Base-by-base conservation (phyloP, 2,888 invertebrate species). In the Cyrtodaria siliqua region DNA sequence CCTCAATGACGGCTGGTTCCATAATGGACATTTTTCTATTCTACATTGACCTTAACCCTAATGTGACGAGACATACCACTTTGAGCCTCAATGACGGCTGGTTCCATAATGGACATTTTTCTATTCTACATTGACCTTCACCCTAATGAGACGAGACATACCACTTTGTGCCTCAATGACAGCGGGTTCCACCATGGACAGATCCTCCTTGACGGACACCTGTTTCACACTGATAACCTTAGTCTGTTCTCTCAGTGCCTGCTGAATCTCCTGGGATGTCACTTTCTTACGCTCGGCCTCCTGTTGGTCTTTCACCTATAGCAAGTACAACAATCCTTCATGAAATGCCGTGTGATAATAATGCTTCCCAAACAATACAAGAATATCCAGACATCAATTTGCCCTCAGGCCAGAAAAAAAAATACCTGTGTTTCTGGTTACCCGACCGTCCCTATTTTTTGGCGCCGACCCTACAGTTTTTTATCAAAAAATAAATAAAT, bases 221-320 rank as follows among this genome's bases (percentile, higher is more conserved):
- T 98, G 96, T 94, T 99, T 99, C 91, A 97, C 96, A 86, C 96
- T 96, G 78, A 99, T 99, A 91, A 97, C 96, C 74, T 97, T 95
- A 0, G 97, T 98, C 94, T 99, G 98, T 68, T 94, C 93, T 83
- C 94, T 93, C 47, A 95, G 92, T 89, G 97, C 96, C 68, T 96
- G 96, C 94, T 98, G 98, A 91, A 99, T 97, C 92, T 99, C 98
- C 93, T 99, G 98, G 89, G 98, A 98, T 90, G 98, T 97, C 42
- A 98, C 97, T 93, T 99, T 99, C 94, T 99, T 98, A 94, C 98
- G 97, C 93, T 99, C 99, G 1, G 99, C 99, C 93, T 99, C 99
- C 91, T 99, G 99, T 93, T 99, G 99, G 94, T 99, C 98, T 94
- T 98, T 98, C 56, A 93, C 91, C 93, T 93, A 66, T 16, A 33